These are phyloP conservation scores for Microtus pennsylvanicus DNA, from an alignment of 2,113 vertebrate genomes.

Conservation along the genomic window DNA sequence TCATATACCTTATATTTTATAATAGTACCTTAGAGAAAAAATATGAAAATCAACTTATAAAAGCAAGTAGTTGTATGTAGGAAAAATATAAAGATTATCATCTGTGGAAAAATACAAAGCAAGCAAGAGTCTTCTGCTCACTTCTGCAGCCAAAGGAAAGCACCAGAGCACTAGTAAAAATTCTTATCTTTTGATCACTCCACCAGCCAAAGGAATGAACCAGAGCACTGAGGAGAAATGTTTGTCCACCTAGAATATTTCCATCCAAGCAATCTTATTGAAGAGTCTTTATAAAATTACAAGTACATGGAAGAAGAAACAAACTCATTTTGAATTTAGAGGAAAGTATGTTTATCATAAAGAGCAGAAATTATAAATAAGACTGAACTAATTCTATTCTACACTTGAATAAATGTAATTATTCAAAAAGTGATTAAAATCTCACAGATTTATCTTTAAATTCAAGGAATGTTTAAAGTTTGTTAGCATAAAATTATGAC, in stretches of 20 bases:
- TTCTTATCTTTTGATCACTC: background rate
- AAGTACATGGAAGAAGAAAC: background rate
- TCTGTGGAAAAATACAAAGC: background rate
- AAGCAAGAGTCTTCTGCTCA: background rate
- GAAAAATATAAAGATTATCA: background rate
- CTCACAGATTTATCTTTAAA: background rate
- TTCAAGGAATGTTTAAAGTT: background rate
- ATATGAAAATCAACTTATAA: background rate
- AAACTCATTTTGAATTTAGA: background rate
- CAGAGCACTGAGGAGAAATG: background rate
- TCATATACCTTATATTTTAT: background rate
- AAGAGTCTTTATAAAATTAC: background rate
- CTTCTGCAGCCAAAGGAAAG: too few relatives aligned
- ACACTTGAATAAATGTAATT: background rate
- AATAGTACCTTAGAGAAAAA: background rate
- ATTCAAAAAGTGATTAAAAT: background rate
- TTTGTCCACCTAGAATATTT: background rate
- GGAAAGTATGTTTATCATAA: background rate
- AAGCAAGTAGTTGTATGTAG: background rate
- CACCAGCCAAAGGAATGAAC: background rate
- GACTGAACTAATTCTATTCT: background rate
- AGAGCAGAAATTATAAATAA: background rate
- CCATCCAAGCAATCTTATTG: background rate
- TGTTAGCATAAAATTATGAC: background rate
- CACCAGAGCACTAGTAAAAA: too few relatives aligned